Conservation (phyloP, 2,797 vertebrate genomes). For the Eulemur albifrons region DNA sequence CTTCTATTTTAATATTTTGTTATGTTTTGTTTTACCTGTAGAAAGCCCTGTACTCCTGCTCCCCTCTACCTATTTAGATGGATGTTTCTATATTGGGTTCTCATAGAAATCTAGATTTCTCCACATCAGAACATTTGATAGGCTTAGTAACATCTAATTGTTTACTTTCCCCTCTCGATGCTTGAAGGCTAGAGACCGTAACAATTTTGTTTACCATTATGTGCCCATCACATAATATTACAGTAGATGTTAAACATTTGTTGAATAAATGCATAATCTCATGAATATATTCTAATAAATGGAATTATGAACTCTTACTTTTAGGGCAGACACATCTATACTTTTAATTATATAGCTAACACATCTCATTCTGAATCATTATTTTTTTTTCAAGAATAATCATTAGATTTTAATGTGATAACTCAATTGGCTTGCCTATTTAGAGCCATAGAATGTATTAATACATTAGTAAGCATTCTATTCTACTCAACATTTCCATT, state of each 20-base stretch:
- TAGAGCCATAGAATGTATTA: background rate
- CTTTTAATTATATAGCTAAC: background rate
- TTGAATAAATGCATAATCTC: background rate
- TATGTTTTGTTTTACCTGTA: background rate
- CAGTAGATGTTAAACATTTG: background rate
- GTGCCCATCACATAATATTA: background rate
- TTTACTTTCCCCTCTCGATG: background rate
- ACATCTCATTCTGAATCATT: background rate
- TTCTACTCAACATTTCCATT: background rate
- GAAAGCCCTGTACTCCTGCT: background rate
- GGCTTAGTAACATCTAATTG: background rate
- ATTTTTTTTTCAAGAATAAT: background rate
- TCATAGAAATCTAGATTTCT: background rate
- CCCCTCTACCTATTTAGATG: too few relatives aligned
- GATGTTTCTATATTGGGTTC: accelerated
- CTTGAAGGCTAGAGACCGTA: background rate
- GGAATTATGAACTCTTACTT: background rate
- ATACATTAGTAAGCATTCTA: background rate
- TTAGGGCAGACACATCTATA: background rate
- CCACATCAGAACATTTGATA: background rate
- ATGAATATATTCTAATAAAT: background rate
- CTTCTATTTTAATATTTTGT: background rate
- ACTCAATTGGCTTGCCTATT: background rate
- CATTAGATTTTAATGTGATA: background rate
- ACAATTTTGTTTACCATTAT: background rate